phyloP scores from a whole-genome alignment of 2,797 vertebrate genomes.

The Lepilemur ruficaudatus region DNA sequence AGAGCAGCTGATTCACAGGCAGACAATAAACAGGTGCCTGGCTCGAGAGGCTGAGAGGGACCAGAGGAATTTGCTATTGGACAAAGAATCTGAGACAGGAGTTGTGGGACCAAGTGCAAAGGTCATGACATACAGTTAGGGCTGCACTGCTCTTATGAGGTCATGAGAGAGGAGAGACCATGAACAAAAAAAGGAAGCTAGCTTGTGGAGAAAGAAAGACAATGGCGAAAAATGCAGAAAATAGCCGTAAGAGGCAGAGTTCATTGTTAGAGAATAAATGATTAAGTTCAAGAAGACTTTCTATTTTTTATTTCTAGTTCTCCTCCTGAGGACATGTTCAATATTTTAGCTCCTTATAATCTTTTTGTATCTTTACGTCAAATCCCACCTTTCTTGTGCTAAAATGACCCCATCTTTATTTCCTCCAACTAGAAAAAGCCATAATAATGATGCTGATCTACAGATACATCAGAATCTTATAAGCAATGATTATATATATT shows the following conservation, averaged over 20 bases:
- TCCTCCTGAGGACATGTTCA: background rate
- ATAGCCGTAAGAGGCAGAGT: background rate
- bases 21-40: background rate
- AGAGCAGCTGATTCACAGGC: background rate
- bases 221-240: background rate
- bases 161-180: background rate
- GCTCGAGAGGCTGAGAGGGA: background rate
- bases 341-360: background rate
- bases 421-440: background rate
- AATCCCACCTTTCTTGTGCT: background rate
- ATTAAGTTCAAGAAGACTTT: background rate
- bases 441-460: background rate
- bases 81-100: background rate
- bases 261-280: background rate
- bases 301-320: background rate
- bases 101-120: background rate
- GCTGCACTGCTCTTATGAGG: background rate
- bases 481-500: background rate
- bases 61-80: background rate
- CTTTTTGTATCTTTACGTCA: background rate
- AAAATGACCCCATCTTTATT: background rate
- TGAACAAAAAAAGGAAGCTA: background rate
- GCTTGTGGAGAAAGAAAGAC: background rate
- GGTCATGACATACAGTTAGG: background rate
- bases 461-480: background rate